Percentiles rank a stretch among this genome's conserved stretches.
phyloP scores from a whole-genome alignment of 2,888 invertebrate genomes.

The Elysia crispata region DNA sequence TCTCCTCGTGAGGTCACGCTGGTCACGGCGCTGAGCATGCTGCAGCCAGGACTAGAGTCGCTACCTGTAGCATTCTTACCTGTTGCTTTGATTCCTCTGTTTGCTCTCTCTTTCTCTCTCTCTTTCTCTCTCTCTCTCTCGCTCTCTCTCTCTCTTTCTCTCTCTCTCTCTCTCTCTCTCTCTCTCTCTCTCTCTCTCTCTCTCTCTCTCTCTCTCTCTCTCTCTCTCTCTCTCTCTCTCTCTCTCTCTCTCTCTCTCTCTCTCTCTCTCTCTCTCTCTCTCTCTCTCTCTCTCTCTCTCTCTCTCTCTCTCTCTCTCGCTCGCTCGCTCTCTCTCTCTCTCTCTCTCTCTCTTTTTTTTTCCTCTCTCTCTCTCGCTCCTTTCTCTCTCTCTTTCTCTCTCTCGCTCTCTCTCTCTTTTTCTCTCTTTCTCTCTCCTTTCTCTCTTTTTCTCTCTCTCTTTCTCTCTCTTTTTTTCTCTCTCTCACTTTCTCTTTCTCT shows the following conservation, averaged over 20 bases:
- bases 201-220: background rate
- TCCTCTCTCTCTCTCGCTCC: background rate
- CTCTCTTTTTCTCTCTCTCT: background rate
- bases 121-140: background rate
- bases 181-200: background rate
- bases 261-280: no score
- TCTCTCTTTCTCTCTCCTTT: no score
- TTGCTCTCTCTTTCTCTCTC: background rate
- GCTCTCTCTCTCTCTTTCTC: background rate
- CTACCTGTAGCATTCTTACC: no score
- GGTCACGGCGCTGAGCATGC: no score
- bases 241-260: no score
- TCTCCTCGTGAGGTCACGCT: no score
- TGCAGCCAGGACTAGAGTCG: no score
- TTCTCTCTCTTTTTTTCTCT: background rate
- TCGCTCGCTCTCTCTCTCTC: no score
- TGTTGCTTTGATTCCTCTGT: background rate
- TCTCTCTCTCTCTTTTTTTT: no score
- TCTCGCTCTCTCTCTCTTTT: background rate
- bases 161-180: conserved; percentile 5
- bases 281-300: no score
- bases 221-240: background rate
- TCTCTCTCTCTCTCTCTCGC: no score
- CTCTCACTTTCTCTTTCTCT: background rate
- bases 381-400: background rate